These are phyloP conservation scores for Sciurus vulgaris DNA, from an alignment of 2,797 vertebrate species.

Conservation along the genomic window DNA sequence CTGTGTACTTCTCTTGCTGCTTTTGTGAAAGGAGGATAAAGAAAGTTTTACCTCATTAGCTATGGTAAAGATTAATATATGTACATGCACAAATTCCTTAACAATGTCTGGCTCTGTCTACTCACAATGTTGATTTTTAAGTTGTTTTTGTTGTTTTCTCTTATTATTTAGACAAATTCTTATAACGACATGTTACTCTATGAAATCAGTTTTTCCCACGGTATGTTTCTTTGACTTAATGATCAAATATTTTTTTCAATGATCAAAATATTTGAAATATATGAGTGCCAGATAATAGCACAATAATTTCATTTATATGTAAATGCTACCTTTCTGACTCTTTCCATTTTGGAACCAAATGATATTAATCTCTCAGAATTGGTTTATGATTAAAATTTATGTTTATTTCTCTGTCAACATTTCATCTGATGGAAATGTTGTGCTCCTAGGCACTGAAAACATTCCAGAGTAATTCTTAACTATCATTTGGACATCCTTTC, in stretches of 20 bases:
- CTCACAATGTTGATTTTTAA: background rate
- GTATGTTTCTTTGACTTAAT: background rate
- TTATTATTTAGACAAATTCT: background rate
- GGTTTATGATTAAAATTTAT: background rate
- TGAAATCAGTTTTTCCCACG: background rate
- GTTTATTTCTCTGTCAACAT: constrained; percentile 1
- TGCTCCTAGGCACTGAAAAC: background rate
- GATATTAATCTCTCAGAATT: background rate
- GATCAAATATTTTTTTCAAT: background rate
- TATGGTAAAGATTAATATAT: constrained; percentile 16
- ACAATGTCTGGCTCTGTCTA: background rate
- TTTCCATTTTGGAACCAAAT: constrained; percentile 5
- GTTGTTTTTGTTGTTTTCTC: background rate
- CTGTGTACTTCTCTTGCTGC: background rate
- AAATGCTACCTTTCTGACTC: background rate
- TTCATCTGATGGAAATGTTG: background rate
- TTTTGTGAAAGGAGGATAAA: background rate
- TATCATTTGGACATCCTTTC: background rate
- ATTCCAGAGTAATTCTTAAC: background rate
- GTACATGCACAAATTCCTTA: background rate
- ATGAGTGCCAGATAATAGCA: background rate
- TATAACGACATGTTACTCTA: background rate
- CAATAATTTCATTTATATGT: background rate
- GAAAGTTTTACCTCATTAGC: background rate
- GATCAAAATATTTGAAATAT: background rate